Conservation (phyloP, 2,113 vertebrate species). For the Rhea americana region DNA sequence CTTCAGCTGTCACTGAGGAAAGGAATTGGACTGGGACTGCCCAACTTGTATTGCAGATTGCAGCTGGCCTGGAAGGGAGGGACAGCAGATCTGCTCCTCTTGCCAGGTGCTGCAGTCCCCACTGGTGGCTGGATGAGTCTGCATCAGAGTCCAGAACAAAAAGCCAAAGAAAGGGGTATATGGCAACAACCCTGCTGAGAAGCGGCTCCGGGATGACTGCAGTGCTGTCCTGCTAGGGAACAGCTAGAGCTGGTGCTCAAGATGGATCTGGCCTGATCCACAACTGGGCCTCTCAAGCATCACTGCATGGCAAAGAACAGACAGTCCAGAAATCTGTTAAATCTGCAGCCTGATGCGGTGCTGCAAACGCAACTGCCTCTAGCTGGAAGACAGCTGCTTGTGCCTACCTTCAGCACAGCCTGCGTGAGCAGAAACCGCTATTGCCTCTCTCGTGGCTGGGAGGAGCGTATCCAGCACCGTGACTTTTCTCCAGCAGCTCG, state of each 20-base stretch:
- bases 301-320: background rate
- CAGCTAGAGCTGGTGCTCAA: background rate
- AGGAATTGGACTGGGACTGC: background rate
- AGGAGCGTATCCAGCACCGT: background rate
- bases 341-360: background rate
- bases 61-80: background rate
- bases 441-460: background rate
- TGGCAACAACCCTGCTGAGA: background rate
- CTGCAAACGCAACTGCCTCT: background rate
- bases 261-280: background rate
- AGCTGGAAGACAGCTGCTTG: background rate
- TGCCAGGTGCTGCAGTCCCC: background rate
- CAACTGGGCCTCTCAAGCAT: background rate
- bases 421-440: accelerated
- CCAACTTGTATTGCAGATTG: background rate
- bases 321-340: background rate
- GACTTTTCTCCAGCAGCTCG: background rate
- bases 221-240: background rate
- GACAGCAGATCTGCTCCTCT: background rate
- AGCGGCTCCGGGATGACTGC: background rate
- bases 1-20: background rate
- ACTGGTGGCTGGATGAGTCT: accelerated
- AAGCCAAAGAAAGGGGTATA: background rate
- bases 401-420: background rate
- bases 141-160: background rate